Base-by-base conservation (phyloP, 2,888 invertebrate species). In the Erebia palarica region DNA sequence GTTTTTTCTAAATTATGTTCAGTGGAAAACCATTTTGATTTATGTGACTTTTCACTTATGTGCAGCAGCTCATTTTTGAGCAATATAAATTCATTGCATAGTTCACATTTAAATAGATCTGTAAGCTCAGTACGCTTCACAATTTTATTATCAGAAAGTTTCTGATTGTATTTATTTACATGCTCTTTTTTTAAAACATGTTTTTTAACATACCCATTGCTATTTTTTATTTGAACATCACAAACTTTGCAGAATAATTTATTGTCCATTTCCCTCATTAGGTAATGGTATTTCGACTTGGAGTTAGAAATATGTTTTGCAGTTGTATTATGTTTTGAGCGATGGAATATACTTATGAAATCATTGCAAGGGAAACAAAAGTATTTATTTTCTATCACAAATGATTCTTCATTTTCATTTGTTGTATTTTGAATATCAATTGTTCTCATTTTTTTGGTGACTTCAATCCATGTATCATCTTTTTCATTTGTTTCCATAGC, bases 51-150 rank as follows among this genome's bases (percentile, higher is more conserved):
- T 11, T 5, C 14, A 27, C 65, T 68, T 27, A 74, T 61, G 55
- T 76, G 76, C 18, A 66, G 59, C 10, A 76, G 21, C 65, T 76
- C 74, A 36, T 73, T 72, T 65, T 36, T 69, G 51, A 58, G 64
- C 44, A 14, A 14, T 14, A 76, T 47, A 10, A 13, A 13, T 14
- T 71, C 53, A 47, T 71, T 44, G 36, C 76, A 76, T 1, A 65
- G 51, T 53, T 71, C 53, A 55, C 76, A 76, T 51, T 68, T 68
- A 3, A 73, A 66, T 47, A 13, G 51, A 7, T 16, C 44, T 18
- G 27, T 13, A 8, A 27, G 44, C 2, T 16, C 44, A n/a, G 27
- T n/a, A 11, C 16, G 53, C 11, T n/a, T 47, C 14, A 11, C 21
- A 11, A 74, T 68, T 36, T 57, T 57, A 59, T 71, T 74, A 4